Percentiles rank a stretch among this genome's conserved stretches.
These are phyloP conservation scores for Gasterosteus nipponicus DNA, from an alignment of 2,113 vertebrate species.

Conservation along the genomic window DNA sequence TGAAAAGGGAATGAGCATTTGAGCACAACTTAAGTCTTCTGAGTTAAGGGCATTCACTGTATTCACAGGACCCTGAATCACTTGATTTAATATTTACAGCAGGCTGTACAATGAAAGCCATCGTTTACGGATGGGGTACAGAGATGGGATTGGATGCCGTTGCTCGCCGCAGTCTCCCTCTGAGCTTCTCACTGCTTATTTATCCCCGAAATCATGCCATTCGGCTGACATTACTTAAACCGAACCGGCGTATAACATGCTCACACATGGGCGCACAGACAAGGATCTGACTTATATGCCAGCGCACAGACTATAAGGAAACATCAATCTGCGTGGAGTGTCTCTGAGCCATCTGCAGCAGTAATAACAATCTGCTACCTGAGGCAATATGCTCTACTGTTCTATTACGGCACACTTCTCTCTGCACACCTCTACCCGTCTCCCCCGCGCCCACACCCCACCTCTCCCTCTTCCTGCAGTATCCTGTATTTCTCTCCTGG, in stretches of 20 bases:
- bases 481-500: constrained; percentile 9
- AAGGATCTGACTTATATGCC: constrained; percentile 32
- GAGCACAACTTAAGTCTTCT: constrained; percentile 1
- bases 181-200: constrained; percentile 68
- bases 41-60: constrained; percentile 16
- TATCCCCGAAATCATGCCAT: constrained; percentile 57
- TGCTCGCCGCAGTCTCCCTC: constrained; percentile 36
- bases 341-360: constrained; percentile 68
- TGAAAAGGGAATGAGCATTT: not conserved
- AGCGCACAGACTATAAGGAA: constrained; percentile 31
- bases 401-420: constrained; percentile 49
- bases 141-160: constrained; percentile 59
- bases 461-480: not conserved
- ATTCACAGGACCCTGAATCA: constrained; percentile 20
- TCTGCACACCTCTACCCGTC: constrained; percentile 16
- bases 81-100: constrained; percentile 52
- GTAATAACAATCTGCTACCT: constrained; percentile 71
- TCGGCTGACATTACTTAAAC: constrained; percentile 70
- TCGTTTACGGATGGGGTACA: constrained; percentile 51
- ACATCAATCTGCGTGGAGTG: constrained; percentile 61
- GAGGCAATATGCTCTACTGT: constrained; percentile 50
- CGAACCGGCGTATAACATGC: constrained; percentile 52
- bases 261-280: constrained; percentile 39
- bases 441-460: not conserved
- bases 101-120: constrained; percentile 39